These are phyloP conservation scores for Heliconius aoede DNA, from an alignment of 2,888 invertebrate species.

Conservation along the genomic window DNA sequence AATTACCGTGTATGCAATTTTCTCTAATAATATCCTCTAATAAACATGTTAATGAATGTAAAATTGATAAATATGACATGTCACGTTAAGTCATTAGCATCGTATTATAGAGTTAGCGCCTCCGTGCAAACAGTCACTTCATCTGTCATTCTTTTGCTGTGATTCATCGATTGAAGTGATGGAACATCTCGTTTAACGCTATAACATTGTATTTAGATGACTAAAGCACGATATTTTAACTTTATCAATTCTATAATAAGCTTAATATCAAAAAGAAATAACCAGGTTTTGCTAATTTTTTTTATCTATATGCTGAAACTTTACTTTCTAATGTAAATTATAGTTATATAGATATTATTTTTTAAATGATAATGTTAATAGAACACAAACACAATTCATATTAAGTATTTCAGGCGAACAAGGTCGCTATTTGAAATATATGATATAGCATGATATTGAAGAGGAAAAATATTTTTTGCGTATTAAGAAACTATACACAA, in stretches of 20 bases:
- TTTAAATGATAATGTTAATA: background rate
- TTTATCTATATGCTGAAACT: too few relatives aligned
- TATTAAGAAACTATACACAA: background rate
- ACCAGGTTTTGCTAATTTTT: too few relatives aligned
- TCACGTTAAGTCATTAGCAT: conserved; percentile 49
- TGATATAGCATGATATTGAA: background rate
- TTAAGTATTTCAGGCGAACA: background rate
- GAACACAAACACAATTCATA: background rate
- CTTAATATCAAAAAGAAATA: too few relatives aligned
- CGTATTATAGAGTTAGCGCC: conserved; percentile 50
- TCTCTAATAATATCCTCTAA: conserved; percentile 27
- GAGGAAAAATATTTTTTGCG: background rate
- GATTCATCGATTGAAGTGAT: conserved; percentile 62
- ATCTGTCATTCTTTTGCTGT: conserved; percentile 58
- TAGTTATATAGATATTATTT: background rate
- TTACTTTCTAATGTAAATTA: background rate
- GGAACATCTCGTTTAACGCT: conserved; percentile 40
- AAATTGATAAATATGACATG: conserved; percentile 44
- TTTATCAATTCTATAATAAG: background rate
- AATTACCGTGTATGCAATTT: background rate
- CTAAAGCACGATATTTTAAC: background rate
- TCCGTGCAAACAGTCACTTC: conserved; percentile 46
- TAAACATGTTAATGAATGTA: conserved; percentile 30
- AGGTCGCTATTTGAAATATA: background rate
- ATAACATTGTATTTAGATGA: background rate